Evolutionary conservation across 2,797 vertebrate species (phyloP).

Genomic region (Myotis findleyi): DNA sequence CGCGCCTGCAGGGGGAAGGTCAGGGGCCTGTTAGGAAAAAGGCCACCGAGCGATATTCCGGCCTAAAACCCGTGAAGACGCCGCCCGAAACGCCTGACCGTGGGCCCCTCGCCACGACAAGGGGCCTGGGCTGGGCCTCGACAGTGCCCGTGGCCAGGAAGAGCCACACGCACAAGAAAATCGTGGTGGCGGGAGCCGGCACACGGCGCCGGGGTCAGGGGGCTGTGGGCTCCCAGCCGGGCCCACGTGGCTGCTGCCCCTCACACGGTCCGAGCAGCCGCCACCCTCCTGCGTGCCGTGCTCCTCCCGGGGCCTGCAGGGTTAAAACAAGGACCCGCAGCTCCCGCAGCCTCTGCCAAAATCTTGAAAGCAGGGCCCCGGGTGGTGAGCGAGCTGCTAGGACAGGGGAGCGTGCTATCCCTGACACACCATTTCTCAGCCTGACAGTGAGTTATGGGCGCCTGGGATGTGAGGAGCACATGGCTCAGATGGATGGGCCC

Average conservation of each 20-base stretch:
- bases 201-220: neutral
- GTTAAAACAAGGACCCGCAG: neutral
- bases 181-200: too few species aligned
- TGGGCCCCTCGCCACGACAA: accelerated
- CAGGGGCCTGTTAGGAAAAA: neutral
- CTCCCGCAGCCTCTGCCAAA: accelerated
- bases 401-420: accelerated
- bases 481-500: neutral
- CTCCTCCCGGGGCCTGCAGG: accelerated
- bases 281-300: neutral
- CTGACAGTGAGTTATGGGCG: neutral
- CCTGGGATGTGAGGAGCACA: neutral
- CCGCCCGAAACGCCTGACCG: accelerated
- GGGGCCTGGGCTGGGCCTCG: too few species aligned
- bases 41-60: accelerated
- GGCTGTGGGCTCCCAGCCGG: neutral
- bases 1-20: accelerated
- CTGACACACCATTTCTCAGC: neutral
- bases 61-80: accelerated
- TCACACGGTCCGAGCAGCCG: neutral
- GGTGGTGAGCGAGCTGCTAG: accelerated
- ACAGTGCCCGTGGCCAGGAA: accelerated
- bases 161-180: neutral
- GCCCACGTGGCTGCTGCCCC: neutral
- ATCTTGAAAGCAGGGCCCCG: neutral